These are phyloP conservation scores for Corythornis vintsioides DNA, from an alignment of 2,113 vertebrate species.

Conservation along the genomic window DNA sequence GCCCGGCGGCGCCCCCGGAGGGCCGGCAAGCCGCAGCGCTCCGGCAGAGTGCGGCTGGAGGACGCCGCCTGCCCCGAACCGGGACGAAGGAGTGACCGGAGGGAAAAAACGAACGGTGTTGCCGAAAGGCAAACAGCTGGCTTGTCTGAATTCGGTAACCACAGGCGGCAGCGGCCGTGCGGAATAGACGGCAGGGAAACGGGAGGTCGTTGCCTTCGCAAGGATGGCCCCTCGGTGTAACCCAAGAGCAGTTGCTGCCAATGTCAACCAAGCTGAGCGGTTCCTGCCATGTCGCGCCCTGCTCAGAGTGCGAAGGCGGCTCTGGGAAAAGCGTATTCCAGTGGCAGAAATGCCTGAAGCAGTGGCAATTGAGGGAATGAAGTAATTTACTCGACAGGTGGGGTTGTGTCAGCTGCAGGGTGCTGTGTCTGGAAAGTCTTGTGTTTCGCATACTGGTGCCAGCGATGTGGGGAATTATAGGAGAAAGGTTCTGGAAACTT, in stretches of 20 bases:
- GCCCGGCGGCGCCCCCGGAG: background rate
- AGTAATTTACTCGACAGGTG: background rate
- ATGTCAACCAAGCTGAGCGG: too few species aligned
- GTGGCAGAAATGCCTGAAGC: background rate
- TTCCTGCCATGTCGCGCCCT: background rate
- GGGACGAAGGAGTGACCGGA: too few species aligned
- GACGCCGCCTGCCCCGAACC: background rate
- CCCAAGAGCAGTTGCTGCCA: background rate
- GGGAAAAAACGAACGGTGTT: too few species aligned
- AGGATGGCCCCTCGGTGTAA: background rate
- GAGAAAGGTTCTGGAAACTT: background rate
- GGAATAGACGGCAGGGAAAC: background rate
- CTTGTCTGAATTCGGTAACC: background rate
- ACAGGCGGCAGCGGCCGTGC: background rate
- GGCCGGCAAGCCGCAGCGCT: background rate
- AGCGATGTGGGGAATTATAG: background rate
- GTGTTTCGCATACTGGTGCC: background rate
- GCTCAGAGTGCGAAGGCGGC: background rate
- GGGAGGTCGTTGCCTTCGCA: fast-evolving
- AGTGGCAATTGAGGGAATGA: background rate
- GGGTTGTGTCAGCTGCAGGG: background rate
- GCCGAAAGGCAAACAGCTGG: background rate
- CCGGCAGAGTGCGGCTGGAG: background rate
- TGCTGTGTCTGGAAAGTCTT: background rate
- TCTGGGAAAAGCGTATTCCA: background rate